Percentiles rank a stretch among this genome's conserved stretches.
Conservation (phyloP, 2,797 vertebrate genomes). For the Phoxinus dragarum region DNA sequence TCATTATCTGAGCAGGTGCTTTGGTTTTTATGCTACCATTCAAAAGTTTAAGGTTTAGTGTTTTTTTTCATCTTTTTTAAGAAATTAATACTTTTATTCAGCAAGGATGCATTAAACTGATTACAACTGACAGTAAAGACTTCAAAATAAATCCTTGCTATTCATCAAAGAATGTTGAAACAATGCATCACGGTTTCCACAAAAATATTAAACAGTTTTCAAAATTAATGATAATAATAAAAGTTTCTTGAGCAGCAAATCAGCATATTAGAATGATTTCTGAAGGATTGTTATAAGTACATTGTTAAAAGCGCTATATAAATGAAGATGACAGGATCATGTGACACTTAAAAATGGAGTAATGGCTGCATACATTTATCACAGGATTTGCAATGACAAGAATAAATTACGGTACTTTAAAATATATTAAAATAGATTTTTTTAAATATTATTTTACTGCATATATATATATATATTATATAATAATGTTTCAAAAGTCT, state of each 20-base stretch:
- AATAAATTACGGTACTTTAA: background rate
- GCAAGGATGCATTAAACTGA: background rate
- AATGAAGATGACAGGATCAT: background rate
- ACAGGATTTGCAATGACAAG: background rate
- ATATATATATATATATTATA: too few species aligned
- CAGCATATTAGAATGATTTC: background rate
- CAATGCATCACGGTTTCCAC: background rate
- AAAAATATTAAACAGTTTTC: background rate
- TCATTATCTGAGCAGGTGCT: background rate
- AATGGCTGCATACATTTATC: background rate
- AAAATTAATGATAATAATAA: background rate
- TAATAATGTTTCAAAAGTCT: background rate
- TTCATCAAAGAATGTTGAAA: background rate
- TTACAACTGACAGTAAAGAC: background rate
- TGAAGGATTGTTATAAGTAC: background rate
- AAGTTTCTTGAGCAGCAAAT: background rate
- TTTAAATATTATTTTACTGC: too few species aligned
- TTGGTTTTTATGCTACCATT: background rate
- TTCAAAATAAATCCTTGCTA: background rate
- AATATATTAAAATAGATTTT: background rate
- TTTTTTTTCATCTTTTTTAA: background rate
- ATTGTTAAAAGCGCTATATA: too few species aligned
- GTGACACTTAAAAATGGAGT: background rate
- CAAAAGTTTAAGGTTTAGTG: background rate
- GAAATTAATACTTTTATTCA: background rate